Conservation (phyloP, 2,888 invertebrate species). For the Andrena dorsata region DNA sequence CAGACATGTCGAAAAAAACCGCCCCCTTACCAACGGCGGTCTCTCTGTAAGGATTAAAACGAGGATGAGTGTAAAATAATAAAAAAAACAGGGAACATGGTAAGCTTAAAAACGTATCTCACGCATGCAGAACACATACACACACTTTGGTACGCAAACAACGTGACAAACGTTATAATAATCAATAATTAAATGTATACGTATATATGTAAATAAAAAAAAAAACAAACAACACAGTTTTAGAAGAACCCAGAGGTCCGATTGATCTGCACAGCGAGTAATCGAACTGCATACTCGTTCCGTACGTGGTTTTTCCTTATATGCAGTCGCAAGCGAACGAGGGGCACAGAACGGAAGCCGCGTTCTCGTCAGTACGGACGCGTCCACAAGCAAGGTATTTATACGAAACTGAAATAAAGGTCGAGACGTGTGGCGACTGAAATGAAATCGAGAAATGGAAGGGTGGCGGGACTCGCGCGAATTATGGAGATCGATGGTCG, state of each 20-base stretch:
- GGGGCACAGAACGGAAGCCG: constrained; percentile 70
- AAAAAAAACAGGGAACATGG: constrained; percentile 61
- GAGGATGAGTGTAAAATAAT: constrained; percentile 41
- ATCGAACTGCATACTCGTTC: constrained; percentile 75
- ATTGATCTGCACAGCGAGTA: constrained; percentile 74
- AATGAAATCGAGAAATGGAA: constrained; percentile 15
- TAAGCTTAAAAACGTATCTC: constrained; percentile 82
- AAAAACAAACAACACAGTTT: constrained; percentile 73
- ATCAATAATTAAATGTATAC: constrained; percentile 5
- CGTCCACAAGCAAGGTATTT: constrained; percentile 80
- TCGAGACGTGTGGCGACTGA: constrained; percentile 1
- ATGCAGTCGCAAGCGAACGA: constrained; percentile 77
- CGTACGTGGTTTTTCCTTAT: constrained; percentile 71
- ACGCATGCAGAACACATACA: constrained; percentile 84
- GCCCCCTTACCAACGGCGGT: constrained; percentile 81
- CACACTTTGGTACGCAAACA: constrained; percentile 78
- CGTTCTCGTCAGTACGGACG: constrained; percentile 62
- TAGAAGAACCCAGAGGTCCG: constrained; percentile 60
- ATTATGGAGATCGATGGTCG: too few relatives aligned
- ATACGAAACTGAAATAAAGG: constrained; percentile 72
- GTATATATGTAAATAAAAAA: constrained; percentile 43
- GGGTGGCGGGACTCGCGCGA: constrained; percentile 1
- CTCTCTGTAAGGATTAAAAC: constrained; percentile 40
- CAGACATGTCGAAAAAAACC: constrained; percentile 47
- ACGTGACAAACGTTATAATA: constrained; percentile 65